phyloP scores from a whole-genome alignment of 2,888 invertebrate genomes.

The Phrixothrix hirtus region DNA sequence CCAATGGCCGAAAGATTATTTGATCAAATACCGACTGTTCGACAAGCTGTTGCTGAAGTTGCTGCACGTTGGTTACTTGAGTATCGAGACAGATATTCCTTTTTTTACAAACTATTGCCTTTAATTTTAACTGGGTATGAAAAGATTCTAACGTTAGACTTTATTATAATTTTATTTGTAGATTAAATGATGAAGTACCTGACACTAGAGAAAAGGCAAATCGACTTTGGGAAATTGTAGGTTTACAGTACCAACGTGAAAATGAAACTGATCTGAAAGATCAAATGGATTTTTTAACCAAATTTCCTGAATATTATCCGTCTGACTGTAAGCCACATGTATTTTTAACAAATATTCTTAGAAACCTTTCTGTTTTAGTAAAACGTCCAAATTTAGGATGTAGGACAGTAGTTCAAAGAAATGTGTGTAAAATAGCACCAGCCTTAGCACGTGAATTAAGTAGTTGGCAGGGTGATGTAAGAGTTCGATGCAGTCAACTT shows the following conservation, averaged over 20 bases:
- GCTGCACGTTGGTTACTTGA: constrained; percentile 78
- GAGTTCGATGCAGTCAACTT: constrained; percentile 74
- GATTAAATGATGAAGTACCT: constrained; percentile 78
- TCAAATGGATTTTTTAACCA: constrained; percentile 73
- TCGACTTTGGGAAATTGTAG: constrained; percentile 72
- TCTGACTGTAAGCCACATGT: constrained; percentile 60
- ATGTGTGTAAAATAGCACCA: constrained; percentile 73
- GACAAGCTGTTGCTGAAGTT: constrained; percentile 75
- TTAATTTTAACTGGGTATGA: constrained; percentile 77
- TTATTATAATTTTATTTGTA: constrained; percentile 41
- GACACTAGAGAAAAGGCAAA: constrained; percentile 69
- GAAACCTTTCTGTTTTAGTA: constrained; percentile 60
- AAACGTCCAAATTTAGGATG: constrained; percentile 87
- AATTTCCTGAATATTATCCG: constrained; percentile 75
- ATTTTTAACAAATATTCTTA: too few species aligned
- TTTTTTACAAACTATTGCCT: constrained; percentile 84
- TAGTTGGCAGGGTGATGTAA: constrained; percentile 71
- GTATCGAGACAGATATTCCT: constrained; percentile 85
- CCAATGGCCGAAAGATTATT: constrained; percentile 87
- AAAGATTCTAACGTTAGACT: background rate
- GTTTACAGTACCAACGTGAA: constrained; percentile 79
- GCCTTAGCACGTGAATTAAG: constrained; percentile 73
- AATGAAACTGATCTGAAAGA: constrained; percentile 88
- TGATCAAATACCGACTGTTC: constrained; percentile 79
- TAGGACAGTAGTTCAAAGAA: constrained; percentile 73